These are phyloP conservation scores for Vanessa tameamea DNA, from an alignment of 1,140 invertebrate species.

Conservation along the genomic window DNA sequence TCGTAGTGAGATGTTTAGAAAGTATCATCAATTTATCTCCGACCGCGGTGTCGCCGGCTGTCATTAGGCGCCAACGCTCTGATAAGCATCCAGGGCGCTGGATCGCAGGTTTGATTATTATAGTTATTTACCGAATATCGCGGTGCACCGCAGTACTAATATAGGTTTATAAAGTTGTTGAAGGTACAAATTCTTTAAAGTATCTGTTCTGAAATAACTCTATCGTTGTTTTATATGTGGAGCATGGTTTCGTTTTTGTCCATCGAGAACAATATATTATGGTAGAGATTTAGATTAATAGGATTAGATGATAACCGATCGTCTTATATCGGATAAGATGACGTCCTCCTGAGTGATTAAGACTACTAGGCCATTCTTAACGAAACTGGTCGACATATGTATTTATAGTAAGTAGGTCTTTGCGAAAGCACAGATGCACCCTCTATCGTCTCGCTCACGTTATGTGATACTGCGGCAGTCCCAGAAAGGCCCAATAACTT, in stretches of 20 bases:
- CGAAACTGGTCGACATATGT: no score
- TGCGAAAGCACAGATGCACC: no score
- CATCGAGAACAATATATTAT: neutral
- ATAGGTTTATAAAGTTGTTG: conserved; percentile 16
- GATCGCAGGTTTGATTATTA: conserved; percentile 34
- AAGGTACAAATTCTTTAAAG: conserved; percentile 23
- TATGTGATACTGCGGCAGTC: no score
- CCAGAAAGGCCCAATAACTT: no score
- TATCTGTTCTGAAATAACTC: neutral
- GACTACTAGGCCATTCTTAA: no score
- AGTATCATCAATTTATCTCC: conserved; percentile 41
- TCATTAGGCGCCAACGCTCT: conserved; percentile 57
- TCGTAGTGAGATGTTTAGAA: conserved; percentile 40
- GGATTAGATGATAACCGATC: no score
- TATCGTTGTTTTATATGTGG: neutral
- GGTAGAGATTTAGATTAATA: neutral
- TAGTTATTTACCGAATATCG: conserved; percentile 52
- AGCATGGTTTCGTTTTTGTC: neutral
- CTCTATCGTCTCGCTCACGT: no score
- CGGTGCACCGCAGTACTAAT: conserved; percentile 34
- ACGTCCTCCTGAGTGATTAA: no score
- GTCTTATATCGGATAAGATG: no score
- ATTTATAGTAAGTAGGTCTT: no score
- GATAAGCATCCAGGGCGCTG: conserved; percentile 57
- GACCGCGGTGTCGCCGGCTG: conserved; percentile 41